A percentile compares a stretch with the other conserved stretches of the same genome.
These are phyloP conservation scores for Luperina testacea DNA, from an alignment of 2,888 invertebrate genomes.

Conservation along the genomic window DNA sequence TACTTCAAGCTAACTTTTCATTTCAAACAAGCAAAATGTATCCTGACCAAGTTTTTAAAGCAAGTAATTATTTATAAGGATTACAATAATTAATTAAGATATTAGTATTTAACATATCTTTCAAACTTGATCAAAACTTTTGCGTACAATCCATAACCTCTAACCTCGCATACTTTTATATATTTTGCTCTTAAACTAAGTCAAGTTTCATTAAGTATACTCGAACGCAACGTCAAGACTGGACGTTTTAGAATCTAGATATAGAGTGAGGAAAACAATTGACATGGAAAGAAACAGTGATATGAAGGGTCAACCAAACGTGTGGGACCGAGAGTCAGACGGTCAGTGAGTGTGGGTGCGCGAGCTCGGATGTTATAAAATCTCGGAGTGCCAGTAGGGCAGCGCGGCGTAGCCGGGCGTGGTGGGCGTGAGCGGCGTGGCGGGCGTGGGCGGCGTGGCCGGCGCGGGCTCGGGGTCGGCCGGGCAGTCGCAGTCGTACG, in stretches of 20 bases:
- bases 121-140: constrained; percentile 64
- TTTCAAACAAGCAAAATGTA: constrained; percentile 54
- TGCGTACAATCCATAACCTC: constrained; percentile 51
- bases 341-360: constrained; percentile 19
- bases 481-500: constrained; percentile 86
- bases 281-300: constrained; percentile 59
- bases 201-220: constrained; percentile 55
- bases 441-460: constrained; percentile 41
- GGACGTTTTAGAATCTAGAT: constrained; percentile 57
- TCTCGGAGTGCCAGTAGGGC: constrained; percentile 74
- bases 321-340: constrained; percentile 5
- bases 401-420: constrained; percentile 35
- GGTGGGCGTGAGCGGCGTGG: constrained; percentile 33
- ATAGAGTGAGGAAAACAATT: constrained; percentile 56
- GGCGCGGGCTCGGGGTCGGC: constrained; percentile 48
- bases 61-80: constrained; percentile 38
- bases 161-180: constrained; percentile 52
- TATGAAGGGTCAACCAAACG: constrained; percentile 51
- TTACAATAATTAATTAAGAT: constrained; percentile 43
- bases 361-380: constrained; percentile 71
- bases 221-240: constrained; percentile 50
- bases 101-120: constrained; percentile 46
- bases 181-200: constrained; percentile 38
- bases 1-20: constrained; percentile 53
- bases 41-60: constrained; percentile 62